These are phyloP conservation scores for Myiozetetes cayanensis DNA, from an alignment of 2,113 vertebrate genomes.

Conservation along the genomic window DNA sequence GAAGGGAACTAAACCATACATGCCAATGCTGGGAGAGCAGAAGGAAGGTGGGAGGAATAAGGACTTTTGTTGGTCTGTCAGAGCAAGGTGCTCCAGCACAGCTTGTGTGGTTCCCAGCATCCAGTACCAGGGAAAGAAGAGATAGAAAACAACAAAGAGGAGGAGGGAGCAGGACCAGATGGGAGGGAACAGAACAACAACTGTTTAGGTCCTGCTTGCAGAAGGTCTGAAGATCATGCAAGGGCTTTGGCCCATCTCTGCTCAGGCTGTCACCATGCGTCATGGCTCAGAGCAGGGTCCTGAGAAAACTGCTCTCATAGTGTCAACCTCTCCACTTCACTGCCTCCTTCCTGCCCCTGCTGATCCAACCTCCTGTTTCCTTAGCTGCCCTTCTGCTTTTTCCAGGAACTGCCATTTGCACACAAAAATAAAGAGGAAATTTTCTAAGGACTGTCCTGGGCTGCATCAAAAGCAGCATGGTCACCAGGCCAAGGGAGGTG, in stretches of 20 bases:
- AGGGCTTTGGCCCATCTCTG: not conserved
- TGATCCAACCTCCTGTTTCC: not conserved
- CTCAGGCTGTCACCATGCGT: not conserved
- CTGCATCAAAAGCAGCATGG: not conserved
- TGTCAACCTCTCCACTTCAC: not conserved
- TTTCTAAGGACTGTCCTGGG: not conserved
- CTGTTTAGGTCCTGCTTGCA: not conserved
- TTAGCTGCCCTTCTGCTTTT: not conserved
- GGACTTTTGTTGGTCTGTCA: not conserved
- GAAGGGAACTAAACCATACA: not conserved
- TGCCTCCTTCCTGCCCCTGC: not conserved
- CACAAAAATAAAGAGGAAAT: not conserved
- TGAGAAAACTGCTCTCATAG: not conserved
- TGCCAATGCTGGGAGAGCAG: not conserved
- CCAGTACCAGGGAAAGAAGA: not conserved
- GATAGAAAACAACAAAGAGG: not conserved
- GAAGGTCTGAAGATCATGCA: not conserved
- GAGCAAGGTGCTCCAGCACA: not conserved
- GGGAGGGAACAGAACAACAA: not conserved
- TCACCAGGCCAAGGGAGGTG: accelerated
- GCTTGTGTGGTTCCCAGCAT: not conserved
- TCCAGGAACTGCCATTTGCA: not conserved
- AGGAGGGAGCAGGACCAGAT: not conserved
- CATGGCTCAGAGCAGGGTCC: not conserved
- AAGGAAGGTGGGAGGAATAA: not conserved